Conservation (phyloP, 2,888 invertebrate species). For the Ochropleura plecta region DNA sequence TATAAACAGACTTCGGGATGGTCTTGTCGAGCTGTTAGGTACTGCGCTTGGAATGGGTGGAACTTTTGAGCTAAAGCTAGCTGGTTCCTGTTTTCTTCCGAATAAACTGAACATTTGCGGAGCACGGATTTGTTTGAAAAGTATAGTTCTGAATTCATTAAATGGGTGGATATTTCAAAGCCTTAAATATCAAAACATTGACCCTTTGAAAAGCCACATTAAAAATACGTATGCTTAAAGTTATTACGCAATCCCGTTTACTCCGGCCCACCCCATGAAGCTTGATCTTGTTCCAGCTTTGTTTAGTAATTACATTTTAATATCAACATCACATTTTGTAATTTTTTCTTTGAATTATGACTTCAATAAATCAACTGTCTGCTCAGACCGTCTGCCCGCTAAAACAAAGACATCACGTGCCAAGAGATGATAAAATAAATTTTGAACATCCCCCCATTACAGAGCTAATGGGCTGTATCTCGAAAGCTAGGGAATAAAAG, state of each 20-base stretch:
- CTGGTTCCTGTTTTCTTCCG: slow-evolving; percentile 32
- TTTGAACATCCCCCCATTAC: slow-evolving; percentile 88
- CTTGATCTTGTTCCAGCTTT: slow-evolving; percentile 26
- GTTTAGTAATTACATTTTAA: slow-evolving; percentile 64
- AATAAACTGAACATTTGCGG: slow-evolving; percentile 8
- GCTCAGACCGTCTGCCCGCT: slow-evolving; percentile 69
- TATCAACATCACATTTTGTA: slow-evolving; percentile 47
- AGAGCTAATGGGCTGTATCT: slow-evolving; percentile 90
- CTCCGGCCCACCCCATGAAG: not conserved
- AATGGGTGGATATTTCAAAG: not conserved
- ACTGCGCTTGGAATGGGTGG: slow-evolving; percentile 7
- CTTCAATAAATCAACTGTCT: slow-evolving; percentile 70
- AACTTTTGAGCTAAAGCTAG: slow-evolving; percentile 50
- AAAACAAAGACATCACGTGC: slow-evolving; percentile 89
- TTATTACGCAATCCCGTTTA: not conserved
- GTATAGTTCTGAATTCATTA: not conserved
- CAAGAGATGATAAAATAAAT: slow-evolving; percentile 90
- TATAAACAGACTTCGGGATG: slow-evolving; percentile 51
- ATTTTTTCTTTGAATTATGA: slow-evolving; percentile 64
- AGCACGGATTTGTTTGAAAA: not conserved
- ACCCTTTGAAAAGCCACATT: not conserved
- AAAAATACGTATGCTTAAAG: not conserved
- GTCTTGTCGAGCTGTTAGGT: slow-evolving; percentile 28
- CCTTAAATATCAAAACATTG: not conserved
- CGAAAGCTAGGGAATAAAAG: slow-evolving; percentile 89